Conservation (phyloP, 2,888 invertebrate genomes). For the Agrochola lychnidis region DNA sequence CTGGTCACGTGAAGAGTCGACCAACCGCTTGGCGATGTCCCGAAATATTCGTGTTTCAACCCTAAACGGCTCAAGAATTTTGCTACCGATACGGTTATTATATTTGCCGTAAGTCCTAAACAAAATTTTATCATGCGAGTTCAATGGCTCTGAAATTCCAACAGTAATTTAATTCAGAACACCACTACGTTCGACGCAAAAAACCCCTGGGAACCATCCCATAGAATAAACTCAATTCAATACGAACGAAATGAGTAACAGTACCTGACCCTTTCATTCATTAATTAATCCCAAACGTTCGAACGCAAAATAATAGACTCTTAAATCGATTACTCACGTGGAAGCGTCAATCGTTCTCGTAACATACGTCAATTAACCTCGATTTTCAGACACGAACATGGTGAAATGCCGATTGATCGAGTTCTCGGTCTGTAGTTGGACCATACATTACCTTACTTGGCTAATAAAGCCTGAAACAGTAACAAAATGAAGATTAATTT, state of each 20-base stretch:
- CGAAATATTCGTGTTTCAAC: too few relatives aligned
- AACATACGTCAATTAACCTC: conserved; percentile 80
- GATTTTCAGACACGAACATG: conserved; percentile 66
- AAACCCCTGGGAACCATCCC: conserved; percentile 70
- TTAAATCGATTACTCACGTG: conserved; percentile 83
- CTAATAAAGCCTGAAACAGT: conserved; percentile 64
- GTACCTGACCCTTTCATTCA: conserved; percentile 84
- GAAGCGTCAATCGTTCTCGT: conserved; percentile 81
- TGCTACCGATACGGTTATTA: too few relatives aligned
- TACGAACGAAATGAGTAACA: conserved; percentile 83
- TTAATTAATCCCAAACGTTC: conserved; percentile 87
- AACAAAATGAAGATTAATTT: conserved; percentile 66
- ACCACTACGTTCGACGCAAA: conserved; percentile 65
- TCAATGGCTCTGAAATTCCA: neutral
- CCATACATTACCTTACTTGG: conserved; percentile 65
- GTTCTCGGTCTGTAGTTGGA: conserved; percentile 59
- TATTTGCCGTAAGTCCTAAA: neutral
- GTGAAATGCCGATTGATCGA: conserved; percentile 68
- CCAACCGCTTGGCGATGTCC: too few relatives aligned
- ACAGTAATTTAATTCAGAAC: conserved; percentile 63
- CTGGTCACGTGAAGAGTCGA: too few relatives aligned
- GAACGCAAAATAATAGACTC: conserved; percentile 85
- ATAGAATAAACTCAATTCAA: conserved; percentile 82
- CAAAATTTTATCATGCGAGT: neutral
- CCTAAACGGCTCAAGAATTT: too few relatives aligned